phyloP scores from a whole-genome alignment of 2,888 invertebrate species.

The Gandaritis pyraliata region DNA sequence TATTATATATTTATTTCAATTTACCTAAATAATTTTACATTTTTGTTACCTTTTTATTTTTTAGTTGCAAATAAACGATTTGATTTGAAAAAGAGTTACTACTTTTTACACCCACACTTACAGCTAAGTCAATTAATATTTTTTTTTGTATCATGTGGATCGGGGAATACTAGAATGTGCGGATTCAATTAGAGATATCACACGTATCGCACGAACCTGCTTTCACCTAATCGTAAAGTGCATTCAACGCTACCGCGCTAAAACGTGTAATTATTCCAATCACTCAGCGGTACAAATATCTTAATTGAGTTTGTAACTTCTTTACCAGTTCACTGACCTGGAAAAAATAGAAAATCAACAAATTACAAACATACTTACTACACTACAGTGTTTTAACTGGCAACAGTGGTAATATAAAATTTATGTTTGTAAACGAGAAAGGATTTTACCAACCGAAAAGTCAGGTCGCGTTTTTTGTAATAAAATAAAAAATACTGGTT shows the following conservation, averaged over 20 bases:
- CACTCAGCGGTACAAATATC: conserved; percentile 53
- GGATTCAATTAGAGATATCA: conserved; percentile 39
- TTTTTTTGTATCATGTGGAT: conserved; percentile 7
- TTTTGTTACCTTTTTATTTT: no score
- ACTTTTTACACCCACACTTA: no score
- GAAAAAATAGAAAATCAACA: conserved; percentile 40
- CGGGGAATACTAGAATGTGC: conserved; percentile 21
- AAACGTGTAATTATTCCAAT: conserved; percentile 56
- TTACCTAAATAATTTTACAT: no score
- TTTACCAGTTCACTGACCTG: conserved; percentile 48
- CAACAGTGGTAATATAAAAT: conserved; percentile 4
- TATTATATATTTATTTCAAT: no score
- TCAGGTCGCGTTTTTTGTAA: conserved; percentile 43
- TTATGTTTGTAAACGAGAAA: conserved; percentile 41
- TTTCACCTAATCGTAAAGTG: conserved; percentile 55
- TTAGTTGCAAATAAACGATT: no score
- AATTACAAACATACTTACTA: conserved; percentile 30
- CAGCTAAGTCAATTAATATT: no score
- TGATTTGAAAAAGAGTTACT: no score
- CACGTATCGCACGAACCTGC: conserved; percentile 36
- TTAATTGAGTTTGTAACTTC: conserved; percentile 52
- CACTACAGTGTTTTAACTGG: not conserved
- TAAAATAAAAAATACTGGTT: conserved; percentile 55
- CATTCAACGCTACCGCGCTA: conserved; percentile 45
- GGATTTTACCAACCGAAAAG: conserved; percentile 36